phyloP scores from a whole-genome alignment of 2,888 invertebrate species.

The Lordiphosa fenestrarum region DNA sequence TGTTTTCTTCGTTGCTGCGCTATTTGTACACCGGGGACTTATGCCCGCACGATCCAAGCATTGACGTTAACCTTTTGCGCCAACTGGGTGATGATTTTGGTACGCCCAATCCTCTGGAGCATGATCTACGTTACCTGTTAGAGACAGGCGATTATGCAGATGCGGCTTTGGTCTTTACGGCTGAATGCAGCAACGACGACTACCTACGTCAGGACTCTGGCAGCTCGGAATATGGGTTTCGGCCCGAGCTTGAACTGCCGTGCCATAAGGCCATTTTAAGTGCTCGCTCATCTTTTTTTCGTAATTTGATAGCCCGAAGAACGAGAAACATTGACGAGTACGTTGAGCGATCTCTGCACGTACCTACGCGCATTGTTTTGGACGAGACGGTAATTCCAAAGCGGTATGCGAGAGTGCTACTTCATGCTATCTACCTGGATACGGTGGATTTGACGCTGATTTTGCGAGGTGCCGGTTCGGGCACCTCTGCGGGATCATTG shows the following conservation, averaged over 20 bases:
- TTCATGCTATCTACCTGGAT: slow-evolving; percentile 94
- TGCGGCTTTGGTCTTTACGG: slow-evolving; percentile 93
- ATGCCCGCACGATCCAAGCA: slow-evolving; percentile 84
- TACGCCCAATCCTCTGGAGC: slow-evolving; percentile 90
- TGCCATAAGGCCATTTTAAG: slow-evolving; percentile 96
- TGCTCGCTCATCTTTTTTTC: slow-evolving; percentile 95
- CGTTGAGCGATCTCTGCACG: slow-evolving; percentile 86
- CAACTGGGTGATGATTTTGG: slow-evolving; percentile 92
- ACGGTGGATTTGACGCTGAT: slow-evolving; percentile 93
- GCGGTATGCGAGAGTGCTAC: slow-evolving; percentile 92
- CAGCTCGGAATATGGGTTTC: slow-evolving; percentile 86
- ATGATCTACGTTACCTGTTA: slow-evolving; percentile 89
- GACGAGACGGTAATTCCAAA: slow-evolving; percentile 97
- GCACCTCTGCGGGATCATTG: slow-evolving; percentile 84
- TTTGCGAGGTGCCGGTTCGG: slow-evolving; percentile 84
- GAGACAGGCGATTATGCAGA: slow-evolving; percentile 95
- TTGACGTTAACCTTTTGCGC: slow-evolving; percentile 85
- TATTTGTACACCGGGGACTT: slow-evolving; percentile 90
- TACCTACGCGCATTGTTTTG: slow-evolving; percentile 90
- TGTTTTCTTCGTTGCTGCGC: slow-evolving; percentile 89
- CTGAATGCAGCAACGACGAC: slow-evolving; percentile 84
- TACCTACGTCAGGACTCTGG: slow-evolving; percentile 86
- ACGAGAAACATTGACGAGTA: slow-evolving; percentile 88
- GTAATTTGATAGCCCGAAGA: slow-evolving; percentile 88
- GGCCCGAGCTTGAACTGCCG: slow-evolving; percentile 90